Evolutionary conservation across 2,113 vertebrate genomes (phyloP), one percentile per base, ranked within the genome.

Genomic region (Scartelaos histophorus): DNA sequence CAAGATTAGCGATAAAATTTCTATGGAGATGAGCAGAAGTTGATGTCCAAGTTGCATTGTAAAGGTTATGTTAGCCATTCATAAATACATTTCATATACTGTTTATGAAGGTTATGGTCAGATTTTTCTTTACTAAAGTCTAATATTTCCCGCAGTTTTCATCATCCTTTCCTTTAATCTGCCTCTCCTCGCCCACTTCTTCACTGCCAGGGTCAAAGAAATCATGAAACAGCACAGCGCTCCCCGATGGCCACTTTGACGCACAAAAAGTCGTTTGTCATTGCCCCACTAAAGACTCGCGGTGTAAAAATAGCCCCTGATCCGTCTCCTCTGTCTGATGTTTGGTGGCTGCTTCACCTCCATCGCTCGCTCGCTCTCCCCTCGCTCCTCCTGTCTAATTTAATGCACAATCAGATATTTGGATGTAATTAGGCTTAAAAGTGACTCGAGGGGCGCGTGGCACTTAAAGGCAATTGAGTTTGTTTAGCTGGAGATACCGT

Each of bases 381-480:
- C 67, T 29, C 25, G 46, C 75, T 75, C 71, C 66, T 79, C 19
- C 21, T 10, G 34, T 22, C 45, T 85, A 85, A 85, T 86, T 85
- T 67, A 65, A 69, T 71, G 58, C 66, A 65, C 73, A 69, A 75
- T 81, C 74, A 79, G 81, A 85, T 85, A 78, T 86, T 87, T 85
- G 68, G 76, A 82, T 75, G 53, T 29, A 88, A 87, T 85, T 82
- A 85, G 56, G 53, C 80, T 71, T 71, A 62, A 79, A 80, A 82
- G 81, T 79, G 47, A 84, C 65, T 86, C 68, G 64, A 81, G 75
- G 82, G 77, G 34, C 45, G 56, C 68, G 80, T 78, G 67, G 74
- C 85, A 85, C 85, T 88, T 87, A 74, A 85, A 82, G 81, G 69
- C 82, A 82, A 83, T 88, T 82, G 62, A n/a, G 22, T 84, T 83